Conservation (phyloP, 2,113 vertebrate species). For the Lepus americanus region DNA sequence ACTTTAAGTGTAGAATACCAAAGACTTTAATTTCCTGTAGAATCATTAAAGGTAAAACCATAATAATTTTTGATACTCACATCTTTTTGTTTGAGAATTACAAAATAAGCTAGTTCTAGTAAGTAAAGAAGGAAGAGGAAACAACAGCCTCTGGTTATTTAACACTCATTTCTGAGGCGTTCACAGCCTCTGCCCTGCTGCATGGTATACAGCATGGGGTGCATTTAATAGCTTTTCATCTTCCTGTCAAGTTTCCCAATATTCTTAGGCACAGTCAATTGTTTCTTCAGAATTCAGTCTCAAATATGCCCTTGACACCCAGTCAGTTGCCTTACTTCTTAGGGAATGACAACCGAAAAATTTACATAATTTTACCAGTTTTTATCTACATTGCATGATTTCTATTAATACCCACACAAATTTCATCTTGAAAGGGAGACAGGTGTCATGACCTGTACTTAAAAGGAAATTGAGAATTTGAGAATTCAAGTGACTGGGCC, state of each 20-base stretch:
- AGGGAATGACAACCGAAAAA: background rate
- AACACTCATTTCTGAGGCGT: background rate
- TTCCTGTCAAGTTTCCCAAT: background rate
- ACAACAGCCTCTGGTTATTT: background rate
- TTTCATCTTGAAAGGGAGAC: background rate
- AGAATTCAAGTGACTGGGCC: background rate
- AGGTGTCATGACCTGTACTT: background rate
- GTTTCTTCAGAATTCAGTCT: background rate
- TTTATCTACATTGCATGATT: conserved; percentile 35
- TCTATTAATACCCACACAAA: background rate
- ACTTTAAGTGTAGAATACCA: conserved; percentile 33
- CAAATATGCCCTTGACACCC: background rate
- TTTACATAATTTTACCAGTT: background rate
- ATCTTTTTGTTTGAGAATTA: background rate
- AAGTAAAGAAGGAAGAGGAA: background rate
- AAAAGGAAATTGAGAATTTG: background rate
- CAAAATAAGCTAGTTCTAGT: background rate
- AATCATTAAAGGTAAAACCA: conserved; percentile 18
- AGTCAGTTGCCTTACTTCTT: background rate
- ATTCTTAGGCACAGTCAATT: background rate
- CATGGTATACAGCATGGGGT: background rate
- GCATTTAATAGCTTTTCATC: background rate
- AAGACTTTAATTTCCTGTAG: conserved; percentile 6
- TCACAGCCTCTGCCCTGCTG: accelerated
- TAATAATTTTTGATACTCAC: background rate